Evolutionary conservation across 92 coral and sea anemone genomes (phyloP).

Genomic region (Montipora capitata): DNA sequence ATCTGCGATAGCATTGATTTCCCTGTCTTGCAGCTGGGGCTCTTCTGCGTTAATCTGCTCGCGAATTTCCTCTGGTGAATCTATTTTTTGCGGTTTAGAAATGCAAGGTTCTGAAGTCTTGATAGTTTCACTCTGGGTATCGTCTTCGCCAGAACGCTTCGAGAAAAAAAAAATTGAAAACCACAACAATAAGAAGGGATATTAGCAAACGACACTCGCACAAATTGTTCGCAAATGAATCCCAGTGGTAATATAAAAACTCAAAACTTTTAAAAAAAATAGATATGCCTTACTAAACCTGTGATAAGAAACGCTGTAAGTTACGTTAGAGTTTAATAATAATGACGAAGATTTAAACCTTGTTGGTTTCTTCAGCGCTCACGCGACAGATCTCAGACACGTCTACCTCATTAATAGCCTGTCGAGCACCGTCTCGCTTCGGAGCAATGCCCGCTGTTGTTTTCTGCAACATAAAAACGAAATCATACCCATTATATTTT

Average conservation of each 20-base stretch:
- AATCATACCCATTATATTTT: constrained; percentile 25
- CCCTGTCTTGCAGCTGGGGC: constrained; percentile 45
- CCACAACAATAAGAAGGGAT: constrained; percentile 64
- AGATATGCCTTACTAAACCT: constrained; percentile 8
- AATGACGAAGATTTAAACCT: constrained; percentile 45
- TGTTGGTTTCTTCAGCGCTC: constrained; percentile 68
- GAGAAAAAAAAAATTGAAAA: constrained; percentile 38
- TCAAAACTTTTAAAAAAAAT: not conserved
- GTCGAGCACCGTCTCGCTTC: constrained; percentile 70
- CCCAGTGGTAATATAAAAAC: constrained; percentile 11
- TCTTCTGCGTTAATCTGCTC: constrained; percentile 43
- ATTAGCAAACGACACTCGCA: constrained; percentile 53
- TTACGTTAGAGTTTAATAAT: not conserved
- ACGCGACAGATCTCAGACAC: constrained; percentile 74
- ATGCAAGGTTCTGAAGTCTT: constrained; percentile 55
- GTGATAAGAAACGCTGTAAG: constrained; percentile 15
- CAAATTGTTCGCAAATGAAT: constrained; percentile 53
- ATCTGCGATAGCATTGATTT: constrained; percentile 41
- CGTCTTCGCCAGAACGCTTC: constrained; percentile 47
- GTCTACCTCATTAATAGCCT: constrained; percentile 70
- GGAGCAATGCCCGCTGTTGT: constrained; percentile 56
- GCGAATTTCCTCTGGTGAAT: constrained; percentile 52
- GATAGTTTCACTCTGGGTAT: constrained; percentile 38
- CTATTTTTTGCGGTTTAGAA: constrained; percentile 71
- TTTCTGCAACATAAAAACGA: constrained; percentile 74